Base-by-base conservation (phyloP, 2,888 invertebrate species). In the Drosophila paranaensis region DNA sequence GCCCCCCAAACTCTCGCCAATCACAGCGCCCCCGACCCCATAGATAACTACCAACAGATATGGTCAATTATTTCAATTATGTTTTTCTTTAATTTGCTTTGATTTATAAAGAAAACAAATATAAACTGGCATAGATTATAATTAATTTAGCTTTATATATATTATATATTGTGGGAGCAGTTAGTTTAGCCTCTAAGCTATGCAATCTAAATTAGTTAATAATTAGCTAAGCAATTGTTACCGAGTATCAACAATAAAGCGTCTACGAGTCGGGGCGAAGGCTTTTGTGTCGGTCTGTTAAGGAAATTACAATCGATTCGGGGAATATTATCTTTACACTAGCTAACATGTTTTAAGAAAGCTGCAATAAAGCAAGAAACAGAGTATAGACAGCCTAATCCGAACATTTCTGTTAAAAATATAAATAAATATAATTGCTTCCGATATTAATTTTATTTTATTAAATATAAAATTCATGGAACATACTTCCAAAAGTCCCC, bases 241-340 rank as follows among this genome's bases (percentile, higher is more conserved):
- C 40, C 48, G 60, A 60, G 48, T 66, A 67, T 61, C 60, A 71
- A 68, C 35, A 56, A 73, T 13, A 62, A 58, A 65, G 48, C 33
- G 3, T 35, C n/a, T 35, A 54, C 30, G 48, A 45, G 57, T 73
- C 55, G 50, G 30, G 57, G 30, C 35, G 6, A n/a, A 72, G 33
- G 70, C 60, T 60, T 74, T 57, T 70, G 75, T 70, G 70, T 77
- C 78, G 60, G 77, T 77, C 78, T 77, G 74, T 58, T 42, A 46
- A 25, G 64, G 45, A 61, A 55, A 16, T 33, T n/a, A 5, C 25
- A 39, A 60, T 54, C 46, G 27, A 50, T 69, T 58, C 30, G 54
- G 60, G 57, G 45, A 20, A 13, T 27, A 8, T 27, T n/a, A 4
- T 39, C 10, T 27, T 33, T 46, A 58, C 27, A 43, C 57, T 60